phyloP scores from a whole-genome alignment of 64 coral and sea anemone genomes.

The Platygyra sinensis region DNA sequence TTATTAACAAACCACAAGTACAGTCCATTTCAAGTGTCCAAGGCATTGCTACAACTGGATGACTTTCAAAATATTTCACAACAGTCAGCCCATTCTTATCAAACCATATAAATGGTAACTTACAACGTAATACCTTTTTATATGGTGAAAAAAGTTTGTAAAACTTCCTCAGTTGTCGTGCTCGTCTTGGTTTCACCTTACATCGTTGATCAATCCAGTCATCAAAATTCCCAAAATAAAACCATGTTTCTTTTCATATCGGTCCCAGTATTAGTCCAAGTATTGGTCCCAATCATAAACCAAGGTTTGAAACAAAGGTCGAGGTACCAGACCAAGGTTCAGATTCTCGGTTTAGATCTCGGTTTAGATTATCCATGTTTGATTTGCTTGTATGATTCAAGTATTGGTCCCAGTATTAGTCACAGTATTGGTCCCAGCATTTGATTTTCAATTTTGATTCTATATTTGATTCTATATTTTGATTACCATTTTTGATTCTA shows the following conservation, averaged over 20 bases:
- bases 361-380: too few relatives aligned
- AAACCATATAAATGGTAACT: conserved; percentile 59
- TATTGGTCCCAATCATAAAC: too few relatives aligned
- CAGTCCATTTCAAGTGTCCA: conserved; percentile 54
- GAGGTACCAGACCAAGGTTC: too few relatives aligned
- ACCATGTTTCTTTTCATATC: background rate
- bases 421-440: too few relatives aligned
- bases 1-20: conserved; percentile 4
- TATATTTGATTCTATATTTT: too few relatives aligned
- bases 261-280: too few relatives aligned
- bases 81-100: conserved; percentile 15
- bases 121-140: conserved; percentile 47
- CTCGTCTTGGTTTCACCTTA: conserved; percentile 45
- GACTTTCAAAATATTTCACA: conserved; percentile 42
- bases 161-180: conserved; percentile 25
- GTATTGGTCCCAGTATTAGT: too few relatives aligned
- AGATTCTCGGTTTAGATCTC: too few relatives aligned
- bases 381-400: too few relatives aligned
- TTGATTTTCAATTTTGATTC: too few relatives aligned
- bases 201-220: conserved; percentile 48
- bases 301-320: too few relatives aligned
- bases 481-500: too few relatives aligned
- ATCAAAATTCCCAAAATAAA: conserved; percentile 38
- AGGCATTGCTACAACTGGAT: background rate
- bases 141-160: conserved; percentile 46